A percentile compares a stretch with the other conserved stretches of the same genome.
Conservation (phyloP, 2,888 invertebrate genomes). For the Drosophila formosana region DNA sequence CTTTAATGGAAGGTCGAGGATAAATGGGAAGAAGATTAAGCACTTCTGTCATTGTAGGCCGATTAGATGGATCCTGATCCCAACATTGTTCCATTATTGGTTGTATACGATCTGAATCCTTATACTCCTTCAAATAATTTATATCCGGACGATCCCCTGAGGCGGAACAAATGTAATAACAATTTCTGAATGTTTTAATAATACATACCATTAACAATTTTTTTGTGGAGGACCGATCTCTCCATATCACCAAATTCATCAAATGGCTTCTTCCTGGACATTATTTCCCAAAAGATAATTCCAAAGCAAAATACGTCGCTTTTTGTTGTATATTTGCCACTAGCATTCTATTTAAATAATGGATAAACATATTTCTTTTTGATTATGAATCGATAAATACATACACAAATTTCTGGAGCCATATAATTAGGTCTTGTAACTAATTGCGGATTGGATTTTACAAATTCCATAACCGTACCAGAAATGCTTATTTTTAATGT, state of each 20-base stretch:
- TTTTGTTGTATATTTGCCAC: neutral
- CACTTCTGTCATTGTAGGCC: neutral
- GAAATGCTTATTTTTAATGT: neutral
- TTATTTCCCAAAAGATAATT: neutral
- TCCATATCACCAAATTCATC: neutral
- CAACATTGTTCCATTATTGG: neutral
- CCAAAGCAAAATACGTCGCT: neutral
- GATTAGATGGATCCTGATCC: neutral
- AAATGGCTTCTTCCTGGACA: neutral
- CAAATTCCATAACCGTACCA: neutral
- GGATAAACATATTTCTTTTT: too few species aligned
- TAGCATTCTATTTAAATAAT: neutral
- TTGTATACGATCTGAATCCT: neutral
- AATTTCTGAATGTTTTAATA: neutral
- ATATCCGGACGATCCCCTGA: neutral
- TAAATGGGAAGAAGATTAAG: neutral
- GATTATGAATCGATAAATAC: neutral
- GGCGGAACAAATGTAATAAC: neutral
- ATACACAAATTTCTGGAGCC: neutral
- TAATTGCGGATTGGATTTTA: neutral
- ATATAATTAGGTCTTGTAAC: neutral
- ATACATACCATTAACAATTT: neutral
- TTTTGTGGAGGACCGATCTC: neutral
- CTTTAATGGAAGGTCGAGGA: neutral
- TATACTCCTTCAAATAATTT: neutral